These are phyloP conservation scores for Asobara japonica DNA, from an alignment of 1,140 invertebrate species.

Conservation along the genomic window DNA sequence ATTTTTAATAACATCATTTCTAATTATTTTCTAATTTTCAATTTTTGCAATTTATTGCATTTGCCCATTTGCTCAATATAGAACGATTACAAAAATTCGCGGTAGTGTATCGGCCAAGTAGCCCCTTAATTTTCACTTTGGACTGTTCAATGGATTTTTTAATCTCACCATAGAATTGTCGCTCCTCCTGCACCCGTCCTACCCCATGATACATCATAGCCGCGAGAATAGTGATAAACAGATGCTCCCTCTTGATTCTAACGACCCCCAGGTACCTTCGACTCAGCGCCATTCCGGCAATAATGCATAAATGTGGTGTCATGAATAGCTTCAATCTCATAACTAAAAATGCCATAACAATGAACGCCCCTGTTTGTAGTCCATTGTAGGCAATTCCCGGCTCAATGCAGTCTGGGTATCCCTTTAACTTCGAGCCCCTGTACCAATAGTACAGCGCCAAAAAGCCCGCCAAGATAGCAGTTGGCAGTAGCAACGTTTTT, in stretches of 20 bases:
- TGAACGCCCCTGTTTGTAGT: constrained; percentile 75
- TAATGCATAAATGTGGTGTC: constrained; percentile 82
- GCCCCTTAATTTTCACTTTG: too few species aligned
- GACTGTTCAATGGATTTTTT: too few species aligned
- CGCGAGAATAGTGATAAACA: constrained; percentile 50
- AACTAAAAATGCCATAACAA: constrained; percentile 79
- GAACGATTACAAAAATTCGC: too few species aligned
- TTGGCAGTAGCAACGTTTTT: constrained; percentile 70
- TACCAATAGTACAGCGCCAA: constrained; percentile 63
- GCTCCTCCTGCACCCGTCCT: constrained; percentile 50
- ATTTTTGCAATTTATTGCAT: too few species aligned
- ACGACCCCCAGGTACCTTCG: constrained; percentile 58
- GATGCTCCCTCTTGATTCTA: constrained; percentile 49
- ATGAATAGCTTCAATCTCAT: constrained; percentile 89
- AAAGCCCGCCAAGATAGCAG: constrained; percentile 63
- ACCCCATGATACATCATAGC: constrained; percentile 59
- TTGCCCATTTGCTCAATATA: too few species aligned
- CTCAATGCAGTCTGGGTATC: constrained; percentile 63
- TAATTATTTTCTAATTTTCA: too few species aligned
- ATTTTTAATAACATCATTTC: too few species aligned
- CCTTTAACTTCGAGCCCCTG: constrained; percentile 45
- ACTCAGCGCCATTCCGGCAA: constrained; percentile 72
- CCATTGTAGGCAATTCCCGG: constrained; percentile 77
- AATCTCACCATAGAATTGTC: constrained; percentile 32
- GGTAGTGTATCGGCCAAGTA: too few species aligned